Base-by-base conservation (phyloP, 2,888 invertebrate genomes). In the Pristionchus arcanus region DNA sequence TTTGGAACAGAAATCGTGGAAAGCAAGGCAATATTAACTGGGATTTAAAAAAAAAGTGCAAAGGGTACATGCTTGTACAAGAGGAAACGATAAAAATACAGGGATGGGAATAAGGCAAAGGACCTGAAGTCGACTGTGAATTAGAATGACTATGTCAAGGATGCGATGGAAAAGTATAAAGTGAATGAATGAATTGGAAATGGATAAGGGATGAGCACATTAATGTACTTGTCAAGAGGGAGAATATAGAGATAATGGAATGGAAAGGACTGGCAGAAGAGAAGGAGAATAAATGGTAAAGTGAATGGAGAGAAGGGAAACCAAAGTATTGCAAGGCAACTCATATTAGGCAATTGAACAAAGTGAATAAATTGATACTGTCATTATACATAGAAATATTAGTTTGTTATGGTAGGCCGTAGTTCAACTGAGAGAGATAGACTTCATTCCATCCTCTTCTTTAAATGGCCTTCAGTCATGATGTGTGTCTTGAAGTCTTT, bases 401-500 rank as follows among this genome's bases (percentile, higher is more conserved):
- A 37, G 37, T 34, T 37, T 16, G 74, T 16, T 31, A 74, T 74
- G 16, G 74, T 53, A 42, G 53, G 59, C 34, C 55, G 84, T 53
- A 89, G 66, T 55, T 89, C 53, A 59, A 42, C 55, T 49, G 28
- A 49, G 83, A 42, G 42, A 34, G 49, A n/a, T 42, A 16, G 9
- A 31, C 59, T 28, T 74, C 74, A 74, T 19, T 34, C 74, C 5
- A 16, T 74, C 25, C 74, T 66, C 87, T 87, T 87, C 53, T 25
- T 77, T 7, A 90, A 53, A 28, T 89, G 90, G 4, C 83, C 68
- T 13, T 85, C 34, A n/a, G 90, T 53, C 21, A 74, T 31, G 42
- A 91, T 74, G 81, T 91, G 91, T 66, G 88, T 83, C 5, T 90
- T 81, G 91, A 90, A 92, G 31, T 92, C 91, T 90, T 19, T 89